Evolutionary conservation across 2,888 invertebrate species (phyloP).

Genomic region (Linyphia triangularis): DNA sequence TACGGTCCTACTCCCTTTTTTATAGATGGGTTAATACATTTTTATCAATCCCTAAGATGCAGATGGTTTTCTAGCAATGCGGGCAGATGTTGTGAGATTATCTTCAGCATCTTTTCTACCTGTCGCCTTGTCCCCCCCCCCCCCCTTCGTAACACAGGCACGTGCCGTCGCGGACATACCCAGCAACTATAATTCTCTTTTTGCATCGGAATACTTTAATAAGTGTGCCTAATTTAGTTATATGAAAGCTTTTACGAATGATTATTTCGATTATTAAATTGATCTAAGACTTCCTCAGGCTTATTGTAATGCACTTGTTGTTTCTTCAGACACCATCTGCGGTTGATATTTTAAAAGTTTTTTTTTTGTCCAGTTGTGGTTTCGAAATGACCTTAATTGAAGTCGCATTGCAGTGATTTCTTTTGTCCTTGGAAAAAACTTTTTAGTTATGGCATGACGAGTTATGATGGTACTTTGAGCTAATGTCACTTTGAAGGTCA

Average conservation of each 20-base stretch:
- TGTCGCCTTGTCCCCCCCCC: neutral
- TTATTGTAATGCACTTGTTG: neutral
- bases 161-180: neutral
- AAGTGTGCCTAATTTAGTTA: neutral
- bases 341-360: neutral
- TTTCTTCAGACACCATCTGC: neutral
- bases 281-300: neutral
- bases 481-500: neutral
- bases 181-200: neutral
- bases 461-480: neutral
- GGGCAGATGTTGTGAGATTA: conserved; percentile 5
- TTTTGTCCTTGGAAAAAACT: neutral
- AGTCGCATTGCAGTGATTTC: neutral
- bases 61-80: neutral
- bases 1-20: neutral
- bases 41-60: neutral
- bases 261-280: neutral
- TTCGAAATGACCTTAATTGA: neutral
- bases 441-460: neutral
- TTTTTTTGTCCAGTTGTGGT: neutral
- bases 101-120: conserved; percentile 4
- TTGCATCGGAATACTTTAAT: neutral
- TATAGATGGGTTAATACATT: neutral
- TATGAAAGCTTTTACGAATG: neutral
- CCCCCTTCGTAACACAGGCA: neutral